These are phyloP conservation scores for Chionodraco myersi DNA, from an alignment of 2,113 vertebrate species.

Conservation along the genomic window DNA sequence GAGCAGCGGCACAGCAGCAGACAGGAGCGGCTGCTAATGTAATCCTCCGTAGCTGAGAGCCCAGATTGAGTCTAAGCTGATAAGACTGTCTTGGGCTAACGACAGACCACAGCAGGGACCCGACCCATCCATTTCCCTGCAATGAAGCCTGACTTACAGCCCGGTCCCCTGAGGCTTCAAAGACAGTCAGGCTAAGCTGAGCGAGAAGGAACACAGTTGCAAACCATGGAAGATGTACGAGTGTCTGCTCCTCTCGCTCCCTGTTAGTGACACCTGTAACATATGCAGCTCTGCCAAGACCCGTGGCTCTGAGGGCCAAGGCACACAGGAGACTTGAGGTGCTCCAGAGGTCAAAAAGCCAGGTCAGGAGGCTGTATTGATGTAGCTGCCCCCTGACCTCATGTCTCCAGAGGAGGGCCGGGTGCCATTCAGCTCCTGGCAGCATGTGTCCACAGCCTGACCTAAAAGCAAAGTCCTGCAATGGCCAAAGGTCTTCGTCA, in stretches of 20 bases:
- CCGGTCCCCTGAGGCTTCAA: conserved; percentile 75
- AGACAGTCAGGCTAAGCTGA: conserved; percentile 49
- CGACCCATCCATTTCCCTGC: conserved; percentile 79
- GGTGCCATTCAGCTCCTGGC: conserved; percentile 76
- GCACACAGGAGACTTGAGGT: conserved; percentile 50
- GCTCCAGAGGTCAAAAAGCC: conserved; percentile 68
- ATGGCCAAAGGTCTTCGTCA: conserved; percentile 62
- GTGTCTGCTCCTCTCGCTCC: conserved; percentile 29
- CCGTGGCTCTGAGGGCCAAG: conserved; percentile 39
- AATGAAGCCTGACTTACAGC: conserved; percentile 78
- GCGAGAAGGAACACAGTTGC: conserved; percentile 48
- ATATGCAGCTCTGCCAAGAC: conserved; percentile 22
- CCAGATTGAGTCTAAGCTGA: conserved; percentile 67
- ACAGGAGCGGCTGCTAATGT: conserved; percentile 61
- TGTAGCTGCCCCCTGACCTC: conserved; percentile 69
- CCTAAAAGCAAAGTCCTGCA: conserved; percentile 70
- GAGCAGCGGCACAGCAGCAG: conserved; percentile 42
- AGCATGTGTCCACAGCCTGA: conserved; percentile 75
- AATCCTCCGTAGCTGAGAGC: conserved; percentile 65
- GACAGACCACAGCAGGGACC: conserved; percentile 79
- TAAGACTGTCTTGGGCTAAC: conserved; percentile 75
- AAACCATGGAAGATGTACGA: conserved; percentile 21
- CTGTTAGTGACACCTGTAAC: conserved; percentile 53
- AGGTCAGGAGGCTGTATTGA: conserved; percentile 72
- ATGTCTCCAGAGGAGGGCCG: conserved; percentile 64